These are phyloP conservation scores for Adelognathus sp. DNA, from an alignment of 2,888 invertebrate genomes.

Conservation along the genomic window DNA sequence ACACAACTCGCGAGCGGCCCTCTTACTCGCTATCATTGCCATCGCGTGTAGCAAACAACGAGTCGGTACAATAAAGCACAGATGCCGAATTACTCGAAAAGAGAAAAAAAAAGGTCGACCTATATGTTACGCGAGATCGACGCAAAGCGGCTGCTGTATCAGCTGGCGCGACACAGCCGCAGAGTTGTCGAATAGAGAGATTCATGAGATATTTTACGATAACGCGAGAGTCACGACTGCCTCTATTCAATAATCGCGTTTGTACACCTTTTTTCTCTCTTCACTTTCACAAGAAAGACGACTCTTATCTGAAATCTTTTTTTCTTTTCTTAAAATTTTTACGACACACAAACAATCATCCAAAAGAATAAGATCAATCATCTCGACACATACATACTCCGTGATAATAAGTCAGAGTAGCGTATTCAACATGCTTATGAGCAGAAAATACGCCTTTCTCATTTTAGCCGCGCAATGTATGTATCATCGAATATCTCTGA, in stretches of 20 bases:
- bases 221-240: conserved; percentile 2
- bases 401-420: not conserved
- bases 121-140: not conserved
- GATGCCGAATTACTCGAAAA: not conserved
- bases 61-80: not conserved
- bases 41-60: not conserved
- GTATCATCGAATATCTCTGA: not conserved
- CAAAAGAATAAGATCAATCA: not conserved
- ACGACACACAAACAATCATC: not conserved
- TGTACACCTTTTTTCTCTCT: not conserved
- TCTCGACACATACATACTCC: not conserved
- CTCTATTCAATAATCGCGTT: not conserved
- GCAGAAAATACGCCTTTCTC: no score
- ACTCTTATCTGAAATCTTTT: not conserved
- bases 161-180: not conserved
- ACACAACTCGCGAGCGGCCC: not conserved
- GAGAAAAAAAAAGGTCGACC: not conserved
- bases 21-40: not conserved
- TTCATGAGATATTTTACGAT: conserved; percentile 18
- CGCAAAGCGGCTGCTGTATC: conserved; percentile 2
- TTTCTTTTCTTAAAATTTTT: not conserved
- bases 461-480: no score
- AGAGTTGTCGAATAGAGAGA: not conserved
- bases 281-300: not conserved
- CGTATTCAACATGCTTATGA: no score